These are phyloP conservation scores for Arvicanthis niloticus DNA, from an alignment of 2,113 vertebrate genomes.

Conservation along the genomic window DNA sequence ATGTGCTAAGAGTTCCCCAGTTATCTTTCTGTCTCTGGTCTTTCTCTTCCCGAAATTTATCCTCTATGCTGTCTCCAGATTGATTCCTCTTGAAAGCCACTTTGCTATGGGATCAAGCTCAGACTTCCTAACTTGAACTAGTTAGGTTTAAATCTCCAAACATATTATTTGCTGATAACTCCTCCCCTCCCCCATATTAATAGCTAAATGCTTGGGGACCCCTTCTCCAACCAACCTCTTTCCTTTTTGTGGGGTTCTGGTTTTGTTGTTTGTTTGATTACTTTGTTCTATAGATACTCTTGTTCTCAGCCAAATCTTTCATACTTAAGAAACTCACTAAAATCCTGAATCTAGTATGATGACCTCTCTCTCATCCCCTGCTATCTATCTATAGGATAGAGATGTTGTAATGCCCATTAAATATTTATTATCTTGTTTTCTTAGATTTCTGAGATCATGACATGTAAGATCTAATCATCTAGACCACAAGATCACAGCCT, in stretches of 20 bases:
- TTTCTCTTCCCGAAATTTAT: constrained; percentile 30
- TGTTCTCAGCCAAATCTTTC: background rate
- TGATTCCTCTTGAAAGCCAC: constrained; percentile 13
- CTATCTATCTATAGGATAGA: background rate
- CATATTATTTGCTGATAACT: background rate
- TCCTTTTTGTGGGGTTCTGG: background rate
- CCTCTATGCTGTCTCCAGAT: background rate
- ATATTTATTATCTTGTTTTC: constrained; percentile 52
- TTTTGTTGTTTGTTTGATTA: background rate
- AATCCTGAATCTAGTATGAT: constrained; percentile 1
- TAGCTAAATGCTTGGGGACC: background rate
- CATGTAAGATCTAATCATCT: constrained; percentile 24
- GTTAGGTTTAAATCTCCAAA: constrained; percentile 36
- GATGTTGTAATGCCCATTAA: constrained; percentile 6
- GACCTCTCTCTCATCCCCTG: background rate
- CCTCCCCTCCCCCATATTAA: background rate
- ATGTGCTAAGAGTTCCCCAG: constrained; percentile 5
- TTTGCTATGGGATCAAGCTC: background rate
- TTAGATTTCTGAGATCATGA: constrained; percentile 41
- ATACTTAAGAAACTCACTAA: constrained; percentile 19
- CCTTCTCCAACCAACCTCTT: background rate
- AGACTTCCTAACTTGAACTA: constrained; percentile 37
- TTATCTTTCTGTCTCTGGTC: constrained; percentile 38
- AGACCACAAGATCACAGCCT: constrained; percentile 13
- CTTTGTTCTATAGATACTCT: background rate